Evolutionary conservation across 2,113 vertebrate species (phyloP).

Genomic region (Oxyura jamaicensis): DNA sequence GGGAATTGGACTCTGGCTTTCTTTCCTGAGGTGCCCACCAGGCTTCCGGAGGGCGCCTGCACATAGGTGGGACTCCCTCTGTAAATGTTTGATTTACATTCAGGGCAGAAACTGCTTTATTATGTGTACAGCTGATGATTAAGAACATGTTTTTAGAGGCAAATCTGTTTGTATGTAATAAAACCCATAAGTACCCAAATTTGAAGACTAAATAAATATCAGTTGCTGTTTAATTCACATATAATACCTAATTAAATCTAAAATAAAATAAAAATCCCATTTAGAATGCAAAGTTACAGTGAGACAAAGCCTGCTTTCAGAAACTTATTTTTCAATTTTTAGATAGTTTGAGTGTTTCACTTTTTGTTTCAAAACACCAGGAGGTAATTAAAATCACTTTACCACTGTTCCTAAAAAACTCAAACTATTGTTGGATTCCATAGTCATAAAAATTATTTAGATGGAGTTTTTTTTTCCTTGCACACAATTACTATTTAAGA

Average conservation of each 20-base stretch:
- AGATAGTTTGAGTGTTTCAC: constrained; percentile 4
- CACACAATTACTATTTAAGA: constrained; percentile 12
- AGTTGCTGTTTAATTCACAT: constrained; percentile 31
- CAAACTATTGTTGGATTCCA: constrained; percentile 34
- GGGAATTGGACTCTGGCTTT: not conserved
- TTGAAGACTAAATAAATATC: constrained; percentile 32
- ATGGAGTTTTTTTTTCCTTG: constrained; percentile 7
- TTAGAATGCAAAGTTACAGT: not conserved
- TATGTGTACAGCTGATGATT: not conserved
- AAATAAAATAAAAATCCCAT: constrained; percentile 19
- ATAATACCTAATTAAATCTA: constrained; percentile 43
- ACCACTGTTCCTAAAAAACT: constrained; percentile 52
- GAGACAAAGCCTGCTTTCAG: constrained; percentile 47
- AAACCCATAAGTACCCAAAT: constrained; percentile 2
- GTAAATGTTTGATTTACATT: not conserved
- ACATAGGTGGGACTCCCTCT: not conserved
- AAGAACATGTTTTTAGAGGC: constrained; percentile 28
- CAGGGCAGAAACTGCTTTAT: not conserved
- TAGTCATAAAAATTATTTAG: constrained; percentile 32
- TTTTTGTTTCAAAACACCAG: constrained; percentile 46
- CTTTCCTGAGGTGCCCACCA: not conserved
- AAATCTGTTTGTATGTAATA: not conserved
- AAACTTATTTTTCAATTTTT: constrained; percentile 28
- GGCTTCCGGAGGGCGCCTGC: not conserved
- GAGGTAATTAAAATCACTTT: constrained; percentile 59